A percentile compares a stretch with the other conserved stretches of the same genome.
Conservation (phyloP, 2,888 invertebrate genomes). For the Neoaliturus tenellus region DNA sequence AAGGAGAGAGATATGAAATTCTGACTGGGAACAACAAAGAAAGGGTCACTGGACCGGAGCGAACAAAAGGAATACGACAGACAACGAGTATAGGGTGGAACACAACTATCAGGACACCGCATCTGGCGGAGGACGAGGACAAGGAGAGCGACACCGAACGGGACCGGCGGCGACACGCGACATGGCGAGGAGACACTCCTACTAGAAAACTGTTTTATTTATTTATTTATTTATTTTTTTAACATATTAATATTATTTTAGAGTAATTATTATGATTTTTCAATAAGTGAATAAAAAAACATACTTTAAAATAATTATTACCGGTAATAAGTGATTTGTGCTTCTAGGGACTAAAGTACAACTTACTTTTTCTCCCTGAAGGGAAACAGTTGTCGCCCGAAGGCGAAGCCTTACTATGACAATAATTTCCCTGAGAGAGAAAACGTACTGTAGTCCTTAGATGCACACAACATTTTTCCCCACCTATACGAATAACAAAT, state of each 20-base stretch:
- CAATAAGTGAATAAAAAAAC: too few species aligned
- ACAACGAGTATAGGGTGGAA: neutral
- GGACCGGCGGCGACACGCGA: neutral
- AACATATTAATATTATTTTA: neutral
- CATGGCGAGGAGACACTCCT: neutral
- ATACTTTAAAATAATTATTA: too few species aligned
- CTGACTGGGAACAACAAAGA: neutral
- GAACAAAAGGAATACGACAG: neutral
- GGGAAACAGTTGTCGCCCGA: too few species aligned
- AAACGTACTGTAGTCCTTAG: too few species aligned
- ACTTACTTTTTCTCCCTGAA: too few species aligned
- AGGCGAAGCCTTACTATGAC: too few species aligned
- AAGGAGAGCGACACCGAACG: too few species aligned
- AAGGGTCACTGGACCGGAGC: neutral
- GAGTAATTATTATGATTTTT: neutral
- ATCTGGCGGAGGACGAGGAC: neutral
- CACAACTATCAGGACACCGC: neutral
- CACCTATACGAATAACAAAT: too few species aligned
- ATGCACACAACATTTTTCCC: too few species aligned
- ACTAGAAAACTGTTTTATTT: neutral
- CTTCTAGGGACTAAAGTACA: too few species aligned
- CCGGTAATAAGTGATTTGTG: too few species aligned
- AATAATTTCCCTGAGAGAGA: too few species aligned
- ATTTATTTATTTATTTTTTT: neutral
- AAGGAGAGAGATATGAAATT: neutral